Conservation (phyloP, 2,888 invertebrate species). For the Agrypnus murinus region DNA sequence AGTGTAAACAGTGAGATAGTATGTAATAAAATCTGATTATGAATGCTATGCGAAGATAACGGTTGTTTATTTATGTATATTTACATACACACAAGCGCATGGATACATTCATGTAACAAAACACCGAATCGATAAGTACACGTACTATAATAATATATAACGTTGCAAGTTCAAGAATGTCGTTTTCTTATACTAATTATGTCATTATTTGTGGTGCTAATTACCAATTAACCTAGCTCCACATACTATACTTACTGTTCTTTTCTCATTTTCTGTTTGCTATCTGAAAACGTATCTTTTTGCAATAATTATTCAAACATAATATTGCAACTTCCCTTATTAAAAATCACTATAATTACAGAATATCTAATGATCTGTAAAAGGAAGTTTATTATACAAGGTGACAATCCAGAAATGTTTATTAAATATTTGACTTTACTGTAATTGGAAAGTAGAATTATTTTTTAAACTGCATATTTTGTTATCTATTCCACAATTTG, state of each 20-base stretch:
- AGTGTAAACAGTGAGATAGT: neutral
- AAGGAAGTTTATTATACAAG: slow-evolving; percentile 3
- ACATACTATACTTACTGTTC: no score
- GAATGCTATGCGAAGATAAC: slow-evolving; percentile 14
- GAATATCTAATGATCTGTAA: neutral
- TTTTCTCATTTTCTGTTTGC: no score
- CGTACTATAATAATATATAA: no score
- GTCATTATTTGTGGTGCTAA: slow-evolving; percentile 3
- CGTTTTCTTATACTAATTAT: slow-evolving; percentile 12
- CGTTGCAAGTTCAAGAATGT: slow-evolving; percentile 13
- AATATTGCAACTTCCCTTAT: slow-evolving; percentile 2
- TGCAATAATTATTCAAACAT: neutral
- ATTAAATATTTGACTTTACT: no score
- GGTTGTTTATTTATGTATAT: slow-evolving; percentile 11
- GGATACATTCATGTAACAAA: neutral
- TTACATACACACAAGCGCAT: no score
- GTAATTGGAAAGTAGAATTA: no score
- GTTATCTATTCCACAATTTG: no score
- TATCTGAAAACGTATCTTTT: no score
- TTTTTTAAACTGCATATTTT: no score
- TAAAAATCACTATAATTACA: neutral
- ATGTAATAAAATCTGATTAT: slow-evolving; percentile 6
- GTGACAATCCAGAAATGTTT: neutral
- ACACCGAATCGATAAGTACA: slow-evolving; percentile 6
- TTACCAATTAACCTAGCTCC: neutral